Base-by-base conservation (phyloP, 2,888 invertebrate species). In the Leptopterna dolabrata region DNA sequence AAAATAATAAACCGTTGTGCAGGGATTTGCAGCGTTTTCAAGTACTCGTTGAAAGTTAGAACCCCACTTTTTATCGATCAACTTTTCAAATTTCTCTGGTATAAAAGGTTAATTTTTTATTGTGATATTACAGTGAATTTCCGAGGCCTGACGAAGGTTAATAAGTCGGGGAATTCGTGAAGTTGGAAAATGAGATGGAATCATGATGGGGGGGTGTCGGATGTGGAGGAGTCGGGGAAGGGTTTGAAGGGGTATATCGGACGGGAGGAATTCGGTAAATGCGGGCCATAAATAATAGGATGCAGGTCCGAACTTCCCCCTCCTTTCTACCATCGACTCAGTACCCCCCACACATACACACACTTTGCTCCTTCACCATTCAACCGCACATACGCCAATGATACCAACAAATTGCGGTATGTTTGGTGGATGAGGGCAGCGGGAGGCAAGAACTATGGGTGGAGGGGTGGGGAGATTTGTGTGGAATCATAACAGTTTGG, bases 261-360 rank as follows among this genome's bases (percentile, higher is more conserved):
- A 24, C 24, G 24, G 55, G 43, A 41, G 51, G 51, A 80, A 47
- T 47, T 80, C 47, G 27, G 51, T 80, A 45, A 47, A 80, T 80
- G 45, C 87, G 47, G 63, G 43, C 73, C 73, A 73, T 87, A 71
- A 87, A 63, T 87, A 24, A 73, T 71, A 7, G 51, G 47, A 36
- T 43, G 80, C 45, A 45, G 47, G 81, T 70, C 51, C 73, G 27
- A 36, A 36, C 4, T 2, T 36, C 36, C 36, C 36, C 7, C 36
- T 36, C 36, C 36, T 4, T 27, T 19, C 71, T 24, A 27, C 71
- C 27, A n/a, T n/a, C 51, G n/a, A 2, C 47, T 19, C n/a, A n/a
- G n/a, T 19, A 16, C 6, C 51, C n/a, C n/a, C 51, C n/a, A 11
- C 45, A 16, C 63, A 19, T 24, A 24, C n/a, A 4, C 36, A 36